Evolutionary conservation across 2,113 vertebrate genomes (phyloP), one percentile per base, ranked within the genome.

Genomic region (Pristiophorus japonicus): DNA sequence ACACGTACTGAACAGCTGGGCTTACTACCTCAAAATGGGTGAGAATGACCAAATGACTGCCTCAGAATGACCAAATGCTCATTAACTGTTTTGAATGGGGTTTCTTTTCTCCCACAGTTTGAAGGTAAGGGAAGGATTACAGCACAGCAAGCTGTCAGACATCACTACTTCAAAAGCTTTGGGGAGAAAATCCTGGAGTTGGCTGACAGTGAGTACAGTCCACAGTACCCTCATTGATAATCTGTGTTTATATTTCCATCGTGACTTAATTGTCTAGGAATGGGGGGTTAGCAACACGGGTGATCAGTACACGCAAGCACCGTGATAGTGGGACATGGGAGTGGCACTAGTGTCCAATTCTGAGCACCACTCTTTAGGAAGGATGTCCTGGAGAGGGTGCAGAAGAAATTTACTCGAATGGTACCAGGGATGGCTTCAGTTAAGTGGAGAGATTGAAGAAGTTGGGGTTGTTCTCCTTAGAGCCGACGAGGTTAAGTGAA

Each of bases 141-240:
- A 59, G 87, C 87, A 34, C 47, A 90, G 51, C 22, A 90, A 34
- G 87, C 47, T 59, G 55, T 90, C 24, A 55, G 30, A 14, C 87
- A 90, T 51, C 51, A 11, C 8, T 90, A 90, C 55, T 90, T 90
- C 51, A 30, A 59, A 51, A 90, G 51, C 30, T 90, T 90, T 34
- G 87, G 87, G 11, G 51, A 55, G 47, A 34, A 55, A 59, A 90
- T 90, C 30, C 51, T 90, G 27, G 47, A 90, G 27, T 12, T 90
- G 87, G 47, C 51, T 34, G 87, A 90, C 55, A 90, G 87, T 90
- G 55, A 90, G 87, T 90, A 90, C 55, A 90, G 24, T 59, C 10
- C 14, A 12, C 1, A 4, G 22, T 42, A 2, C 42, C 78, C 38
- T 81, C 78, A 73, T 34, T 3, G 10, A 34, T 8, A 11, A 73